Percentiles rank a stretch among this genome's conserved stretches.
phyloP scores from a whole-genome alignment of 2,888 invertebrate genomes.

The Aphelenchoides bicaudatus region DNA sequence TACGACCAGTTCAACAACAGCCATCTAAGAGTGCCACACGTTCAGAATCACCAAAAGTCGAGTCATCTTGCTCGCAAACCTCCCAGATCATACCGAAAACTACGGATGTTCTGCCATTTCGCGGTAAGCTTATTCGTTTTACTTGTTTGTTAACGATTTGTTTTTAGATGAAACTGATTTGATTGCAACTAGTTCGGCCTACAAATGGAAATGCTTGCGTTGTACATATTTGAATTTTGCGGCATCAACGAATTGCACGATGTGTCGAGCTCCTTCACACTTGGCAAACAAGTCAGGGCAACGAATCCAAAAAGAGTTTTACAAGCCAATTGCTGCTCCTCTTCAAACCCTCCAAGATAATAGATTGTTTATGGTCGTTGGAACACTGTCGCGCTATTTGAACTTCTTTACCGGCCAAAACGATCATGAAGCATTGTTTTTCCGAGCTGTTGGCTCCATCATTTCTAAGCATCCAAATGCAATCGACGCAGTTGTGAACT shows the following conservation, averaged over 20 bases:
- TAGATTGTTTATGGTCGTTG: constrained; percentile 5
- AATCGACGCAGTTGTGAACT: constrained; percentile 25
- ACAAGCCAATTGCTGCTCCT: background rate
- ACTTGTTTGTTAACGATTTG: background rate
- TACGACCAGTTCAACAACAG: background rate
- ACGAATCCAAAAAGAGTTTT: background rate
- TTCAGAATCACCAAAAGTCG: background rate
- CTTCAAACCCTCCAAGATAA: too few relatives aligned
- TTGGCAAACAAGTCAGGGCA: background rate
- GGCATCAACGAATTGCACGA: constrained; percentile 25
- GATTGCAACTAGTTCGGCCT: background rate
- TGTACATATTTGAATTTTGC: constrained; percentile 31
- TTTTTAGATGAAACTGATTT: constrained; percentile 4
- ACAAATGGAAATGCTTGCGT: constrained; percentile 19
- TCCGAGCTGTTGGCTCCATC: constrained; percentile 1
- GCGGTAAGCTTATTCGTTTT: background rate
- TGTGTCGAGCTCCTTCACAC: constrained; percentile 20
- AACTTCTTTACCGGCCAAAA: constrained; percentile 5
- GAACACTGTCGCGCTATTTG: background rate
- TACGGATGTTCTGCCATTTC: too few relatives aligned
- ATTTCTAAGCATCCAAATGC: background rate
- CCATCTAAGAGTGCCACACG: background rate
- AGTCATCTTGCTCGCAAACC: background rate
- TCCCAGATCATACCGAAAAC: too few relatives aligned
- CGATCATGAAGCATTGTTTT: background rate